These are phyloP conservation scores for Pristionchus exspectatus DNA, from an alignment of 2,888 invertebrate genomes.

Conservation along the genomic window DNA sequence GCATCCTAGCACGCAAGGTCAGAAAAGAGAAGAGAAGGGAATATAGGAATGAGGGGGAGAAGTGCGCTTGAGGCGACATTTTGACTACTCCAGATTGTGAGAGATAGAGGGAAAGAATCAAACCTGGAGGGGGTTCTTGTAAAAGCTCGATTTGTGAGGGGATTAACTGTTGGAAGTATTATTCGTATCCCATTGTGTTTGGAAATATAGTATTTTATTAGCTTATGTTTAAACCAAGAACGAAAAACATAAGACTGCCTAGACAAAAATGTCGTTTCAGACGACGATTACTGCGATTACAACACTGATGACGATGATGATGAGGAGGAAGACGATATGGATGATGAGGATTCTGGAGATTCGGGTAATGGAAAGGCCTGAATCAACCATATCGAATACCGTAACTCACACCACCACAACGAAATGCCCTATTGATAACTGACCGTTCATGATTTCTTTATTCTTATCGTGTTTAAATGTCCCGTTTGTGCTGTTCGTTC, in stretches of 20 bases:
- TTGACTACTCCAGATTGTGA: slow-evolving; percentile 38
- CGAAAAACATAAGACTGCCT: background rate
- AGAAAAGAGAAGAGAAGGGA: background rate
- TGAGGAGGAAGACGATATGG: slow-evolving; percentile 61
- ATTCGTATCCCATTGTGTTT: too few species aligned
- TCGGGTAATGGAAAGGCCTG: slow-evolving; percentile 77
- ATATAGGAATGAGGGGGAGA: background rate
- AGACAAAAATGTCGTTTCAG: slow-evolving; percentile 56
- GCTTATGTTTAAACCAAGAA: too few species aligned
- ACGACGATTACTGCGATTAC: slow-evolving; percentile 67
- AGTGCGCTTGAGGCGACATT: slow-evolving; percentile 14
- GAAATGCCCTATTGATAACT: background rate
- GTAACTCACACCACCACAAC: background rate
- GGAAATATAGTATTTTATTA: too few species aligned
- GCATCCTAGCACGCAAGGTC: slow-evolving; percentile 50
- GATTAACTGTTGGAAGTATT: too few species aligned
- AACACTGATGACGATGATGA: slow-evolving; percentile 66
- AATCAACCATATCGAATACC: slow-evolving; percentile 27
- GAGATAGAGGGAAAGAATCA: slow-evolving; percentile 19
- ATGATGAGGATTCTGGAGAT: slow-evolving; percentile 78
- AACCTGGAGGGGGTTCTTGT: background rate
- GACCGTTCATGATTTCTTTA: background rate
- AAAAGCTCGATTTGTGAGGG: background rate
- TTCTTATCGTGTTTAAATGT: background rate
- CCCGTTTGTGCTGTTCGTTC: background rate